Conservation (phyloP, 2,888 invertebrate genomes). For the Nasonovia ribisnigri region DNA sequence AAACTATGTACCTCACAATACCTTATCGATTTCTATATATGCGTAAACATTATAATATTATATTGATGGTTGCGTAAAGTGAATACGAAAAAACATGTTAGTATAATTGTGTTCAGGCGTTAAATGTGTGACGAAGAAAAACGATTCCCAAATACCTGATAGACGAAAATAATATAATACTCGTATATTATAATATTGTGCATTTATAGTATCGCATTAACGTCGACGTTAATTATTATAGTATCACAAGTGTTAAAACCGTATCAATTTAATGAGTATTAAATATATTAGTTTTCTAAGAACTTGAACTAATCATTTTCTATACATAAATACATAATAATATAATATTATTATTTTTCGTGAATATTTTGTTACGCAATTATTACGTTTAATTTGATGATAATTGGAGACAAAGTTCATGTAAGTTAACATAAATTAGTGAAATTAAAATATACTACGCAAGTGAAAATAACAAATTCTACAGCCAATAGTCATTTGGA, state of each 20-base stretch:
- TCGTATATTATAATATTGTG: neutral
- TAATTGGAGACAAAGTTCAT: slow-evolving; percentile 22
- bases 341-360: neutral
- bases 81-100: neutral
- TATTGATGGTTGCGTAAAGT: neutral
- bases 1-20: neutral
- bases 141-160: neutral
- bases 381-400: slow-evolving; percentile 26
- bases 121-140: neutral
- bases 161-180: neutral
- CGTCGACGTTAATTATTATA: neutral
- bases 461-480: neutral
- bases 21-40: neutral
- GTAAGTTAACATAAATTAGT: neutral
- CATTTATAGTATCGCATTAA: too few relatives aligned
- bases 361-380: neutral
- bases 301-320: neutral
- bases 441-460: neutral
- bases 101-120: neutral
- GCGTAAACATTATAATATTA: neutral
- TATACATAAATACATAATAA: neutral
- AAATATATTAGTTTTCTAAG: neutral
- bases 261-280: neutral
- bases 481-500: neutral
- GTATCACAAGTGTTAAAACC: neutral